Evolutionary conservation across 2,797 vertebrate genomes (phyloP).

Genomic region (Pangasius macronema): DNA sequence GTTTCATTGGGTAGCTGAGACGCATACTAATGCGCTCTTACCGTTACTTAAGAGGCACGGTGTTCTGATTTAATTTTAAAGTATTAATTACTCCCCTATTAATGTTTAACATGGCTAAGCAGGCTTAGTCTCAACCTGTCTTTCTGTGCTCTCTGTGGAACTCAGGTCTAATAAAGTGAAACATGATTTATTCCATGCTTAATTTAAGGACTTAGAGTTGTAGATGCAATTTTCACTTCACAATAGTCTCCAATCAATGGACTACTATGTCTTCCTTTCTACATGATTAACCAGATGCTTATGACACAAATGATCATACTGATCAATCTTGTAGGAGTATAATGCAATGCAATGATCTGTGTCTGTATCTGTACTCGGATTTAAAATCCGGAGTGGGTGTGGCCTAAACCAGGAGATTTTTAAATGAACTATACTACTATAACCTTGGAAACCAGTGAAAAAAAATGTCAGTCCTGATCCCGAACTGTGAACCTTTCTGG

Average conservation of each 20-base stretch:
- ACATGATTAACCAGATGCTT: too few species aligned
- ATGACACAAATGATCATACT: neutral
- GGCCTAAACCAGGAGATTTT: neutral
- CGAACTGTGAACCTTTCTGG: neutral
- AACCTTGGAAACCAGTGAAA: neutral
- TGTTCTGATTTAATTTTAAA: slow-evolving; percentile 42
- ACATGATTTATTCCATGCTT: slow-evolving; percentile 40
- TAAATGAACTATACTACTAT: neutral
- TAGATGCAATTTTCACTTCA: too few species aligned
- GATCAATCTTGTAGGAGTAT: neutral
- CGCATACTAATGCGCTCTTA: slow-evolving; percentile 49
- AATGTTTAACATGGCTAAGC: slow-evolving; percentile 41
- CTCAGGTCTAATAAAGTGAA: slow-evolving; percentile 26
- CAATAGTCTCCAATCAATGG: too few species aligned
- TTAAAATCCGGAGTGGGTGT: neutral
- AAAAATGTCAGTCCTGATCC: neutral
- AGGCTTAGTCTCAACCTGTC: neutral
- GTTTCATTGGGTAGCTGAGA: slow-evolving; percentile 40
- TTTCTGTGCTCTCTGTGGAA: slow-evolving; percentile 16
- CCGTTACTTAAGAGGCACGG: slow-evolving; percentile 43
- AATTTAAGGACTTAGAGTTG: slow-evolving; percentile 6
- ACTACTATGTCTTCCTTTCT: too few species aligned
- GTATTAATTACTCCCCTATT: slow-evolving; percentile 49
- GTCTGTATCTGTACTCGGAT: neutral
- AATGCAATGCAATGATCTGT: neutral